A percentile compares a stretch with the other conserved stretches of the same genome.
Evolutionary conservation across 2,888 invertebrate genomes (phyloP).

Genomic region (Spialia ferax): DNA sequence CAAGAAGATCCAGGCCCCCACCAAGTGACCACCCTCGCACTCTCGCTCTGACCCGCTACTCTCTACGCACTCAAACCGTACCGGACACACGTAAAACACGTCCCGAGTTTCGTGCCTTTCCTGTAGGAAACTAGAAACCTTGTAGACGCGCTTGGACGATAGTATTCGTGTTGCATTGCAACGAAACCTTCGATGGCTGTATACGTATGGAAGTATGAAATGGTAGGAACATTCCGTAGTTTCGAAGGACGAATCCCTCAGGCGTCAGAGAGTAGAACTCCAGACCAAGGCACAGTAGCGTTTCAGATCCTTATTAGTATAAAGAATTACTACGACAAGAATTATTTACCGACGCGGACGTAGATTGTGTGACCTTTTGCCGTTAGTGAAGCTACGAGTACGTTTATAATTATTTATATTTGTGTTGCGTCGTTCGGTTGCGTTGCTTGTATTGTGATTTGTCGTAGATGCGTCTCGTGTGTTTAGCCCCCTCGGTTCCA

Average conservation of each 20-base stretch:
- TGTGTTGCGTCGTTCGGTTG: constrained; percentile 68
- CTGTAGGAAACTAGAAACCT: background rate
- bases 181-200: background rate
- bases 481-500: constrained; percentile 56
- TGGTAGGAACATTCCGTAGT: background rate
- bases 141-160: background rate
- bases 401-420: constrained; percentile 44
- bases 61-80: background rate
- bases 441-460: constrained; percentile 76
- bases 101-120: constrained; percentile 1
- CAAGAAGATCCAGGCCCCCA: constrained; percentile 88
- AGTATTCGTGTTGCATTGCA: background rate
- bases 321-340: constrained; percentile 71
- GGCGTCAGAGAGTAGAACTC: background rate
- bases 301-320: constrained; percentile 71
- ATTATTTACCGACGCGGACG: constrained; percentile 67
- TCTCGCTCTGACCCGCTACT: background rate
- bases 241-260: background rate
- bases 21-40: constrained; percentile 65
- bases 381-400: constrained; percentile 35
- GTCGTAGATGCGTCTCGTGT: constrained; percentile 70
- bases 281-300: constrained; percentile 27
- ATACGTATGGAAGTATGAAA: background rate
- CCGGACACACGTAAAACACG: no score
- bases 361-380: constrained; percentile 59